Evolutionary conservation across 2,797 vertebrate genomes (phyloP).

Genomic region (Avahi laniger): DNA sequence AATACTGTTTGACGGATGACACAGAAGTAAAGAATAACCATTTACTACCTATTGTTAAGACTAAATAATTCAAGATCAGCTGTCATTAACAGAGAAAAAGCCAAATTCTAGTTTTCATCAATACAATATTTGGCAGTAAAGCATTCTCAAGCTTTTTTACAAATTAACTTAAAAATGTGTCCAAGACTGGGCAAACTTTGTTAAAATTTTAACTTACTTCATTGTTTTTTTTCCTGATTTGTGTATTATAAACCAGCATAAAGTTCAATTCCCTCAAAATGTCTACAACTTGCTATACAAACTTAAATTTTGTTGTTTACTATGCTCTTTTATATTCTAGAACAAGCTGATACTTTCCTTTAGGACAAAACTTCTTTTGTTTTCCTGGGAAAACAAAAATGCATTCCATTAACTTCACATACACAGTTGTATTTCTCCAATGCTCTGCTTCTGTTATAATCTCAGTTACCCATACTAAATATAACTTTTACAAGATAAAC

Average conservation of each 20-base stretch:
- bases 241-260: neutral
- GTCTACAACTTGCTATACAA: neutral
- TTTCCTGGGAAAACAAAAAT: neutral
- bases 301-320: neutral
- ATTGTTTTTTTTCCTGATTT: neutral
- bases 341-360: neutral
- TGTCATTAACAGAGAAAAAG: neutral
- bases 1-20: neutral
- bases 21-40: neutral
- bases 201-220: neutral
- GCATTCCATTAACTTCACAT: neutral
- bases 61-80: neutral
- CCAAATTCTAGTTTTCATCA: neutral
- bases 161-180: neutral
- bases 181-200: neutral
- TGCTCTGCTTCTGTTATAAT: neutral
- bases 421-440: neutral
- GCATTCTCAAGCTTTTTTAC: neutral
- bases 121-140: neutral
- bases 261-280: neutral
- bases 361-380: neutral
- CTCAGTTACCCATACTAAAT: neutral
- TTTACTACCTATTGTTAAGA: neutral
- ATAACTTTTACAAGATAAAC: slow-evolving; percentile 11
- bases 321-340: neutral